Percentiles rank a stretch among this genome's conserved stretches.
These are phyloP conservation scores for Todiramphus saurophagus DNA, from an alignment of 2,113 vertebrate genomes.

Conservation along the genomic window DNA sequence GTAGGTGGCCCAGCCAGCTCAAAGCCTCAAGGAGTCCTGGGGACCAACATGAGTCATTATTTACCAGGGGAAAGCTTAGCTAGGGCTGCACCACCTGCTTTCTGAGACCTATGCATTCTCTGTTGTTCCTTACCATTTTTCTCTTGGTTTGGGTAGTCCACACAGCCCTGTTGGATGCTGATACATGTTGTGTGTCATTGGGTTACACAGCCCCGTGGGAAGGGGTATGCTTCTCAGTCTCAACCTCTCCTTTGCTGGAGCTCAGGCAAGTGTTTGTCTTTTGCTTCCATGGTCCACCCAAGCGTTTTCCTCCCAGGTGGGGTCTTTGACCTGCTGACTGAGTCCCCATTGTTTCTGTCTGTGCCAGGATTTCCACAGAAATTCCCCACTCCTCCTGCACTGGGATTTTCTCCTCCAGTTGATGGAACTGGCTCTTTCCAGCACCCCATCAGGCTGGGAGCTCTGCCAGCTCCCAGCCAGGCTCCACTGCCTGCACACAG, in stretches of 20 bases:
- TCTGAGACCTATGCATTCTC: neutral
- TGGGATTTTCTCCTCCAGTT: neutral
- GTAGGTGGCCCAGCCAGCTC: neutral
- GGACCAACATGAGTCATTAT: neutral
- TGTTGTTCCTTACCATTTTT: neutral
- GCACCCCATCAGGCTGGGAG: neutral
- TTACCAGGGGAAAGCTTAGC: neutral
- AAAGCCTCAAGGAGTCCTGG: neutral
- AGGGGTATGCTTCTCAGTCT: neutral
- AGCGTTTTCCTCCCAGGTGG: neutral
- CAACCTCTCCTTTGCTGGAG: neutral
- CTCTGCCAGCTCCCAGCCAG: neutral
- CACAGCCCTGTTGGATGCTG: neutral
- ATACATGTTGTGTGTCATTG: neutral
- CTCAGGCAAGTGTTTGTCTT: neutral
- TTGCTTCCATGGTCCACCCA: neutral
- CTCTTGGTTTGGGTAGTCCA: neutral
- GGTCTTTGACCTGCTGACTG: neutral
- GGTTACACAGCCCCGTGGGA: accelerated
- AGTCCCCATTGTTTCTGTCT: neutral
- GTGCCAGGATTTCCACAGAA: neutral
- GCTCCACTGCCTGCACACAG: neutral
- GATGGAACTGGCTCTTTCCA: neutral
- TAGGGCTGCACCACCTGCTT: neutral
- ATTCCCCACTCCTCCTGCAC: neutral